phyloP scores from a whole-genome alignment of 2,113 vertebrate genomes.

The Myrmophylax atrothorax region DNA sequence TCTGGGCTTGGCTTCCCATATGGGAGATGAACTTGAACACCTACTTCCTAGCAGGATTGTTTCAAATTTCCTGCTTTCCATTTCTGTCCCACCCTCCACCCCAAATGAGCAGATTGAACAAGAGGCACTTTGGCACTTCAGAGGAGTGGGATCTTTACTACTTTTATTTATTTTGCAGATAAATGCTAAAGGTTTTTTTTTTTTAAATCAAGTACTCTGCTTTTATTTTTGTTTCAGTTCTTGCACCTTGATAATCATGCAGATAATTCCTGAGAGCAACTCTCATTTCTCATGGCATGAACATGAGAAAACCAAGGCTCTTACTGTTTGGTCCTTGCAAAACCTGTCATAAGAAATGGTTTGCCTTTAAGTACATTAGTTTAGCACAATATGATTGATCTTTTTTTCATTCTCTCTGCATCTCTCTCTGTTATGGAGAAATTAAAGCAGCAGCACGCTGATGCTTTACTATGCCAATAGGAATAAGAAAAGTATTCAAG shows the following conservation, averaged over 20 bases:
- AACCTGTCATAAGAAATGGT: neutral
- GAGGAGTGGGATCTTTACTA: neutral
- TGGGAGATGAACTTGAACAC: neutral
- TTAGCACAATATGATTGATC: neutral
- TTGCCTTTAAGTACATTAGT: neutral
- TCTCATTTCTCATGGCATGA: neutral
- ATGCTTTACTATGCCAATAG: neutral
- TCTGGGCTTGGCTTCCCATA: neutral
- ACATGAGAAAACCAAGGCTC: neutral
- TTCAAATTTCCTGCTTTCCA: neutral
- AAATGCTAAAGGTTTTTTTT: neutral
- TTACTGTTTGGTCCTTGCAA: neutral
- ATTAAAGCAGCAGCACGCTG: neutral
- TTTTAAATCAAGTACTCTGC: neutral
- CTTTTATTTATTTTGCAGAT: neutral
- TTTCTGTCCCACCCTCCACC: neutral
- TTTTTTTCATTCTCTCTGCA: neutral
- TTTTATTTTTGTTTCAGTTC: neutral
- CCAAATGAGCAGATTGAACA: neutral
- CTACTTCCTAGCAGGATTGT: neutral
- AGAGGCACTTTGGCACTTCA: neutral
- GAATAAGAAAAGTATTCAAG: neutral
- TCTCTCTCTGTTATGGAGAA: neutral
- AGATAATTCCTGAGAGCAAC: neutral
- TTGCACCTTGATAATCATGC: neutral